Base-by-base conservation (phyloP, 2,113 vertebrate genomes). In the Strigops habroptila region DNA sequence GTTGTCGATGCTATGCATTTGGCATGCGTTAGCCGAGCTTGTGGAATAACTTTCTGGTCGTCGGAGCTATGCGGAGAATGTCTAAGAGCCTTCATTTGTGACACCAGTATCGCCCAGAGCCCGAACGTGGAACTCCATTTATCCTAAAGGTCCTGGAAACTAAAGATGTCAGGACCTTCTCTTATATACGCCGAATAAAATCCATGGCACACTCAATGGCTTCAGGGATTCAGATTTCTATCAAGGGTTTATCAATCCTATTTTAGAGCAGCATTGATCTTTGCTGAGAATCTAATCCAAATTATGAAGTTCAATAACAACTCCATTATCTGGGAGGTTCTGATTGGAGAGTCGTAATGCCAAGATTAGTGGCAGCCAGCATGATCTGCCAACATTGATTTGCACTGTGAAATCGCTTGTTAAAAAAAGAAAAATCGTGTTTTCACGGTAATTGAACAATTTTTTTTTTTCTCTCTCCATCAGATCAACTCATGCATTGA, bases 301-400 rank as follows among this genome's bases (percentile, higher is more conserved):
- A 99, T 99, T 99, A 99, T 99, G 99, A 99, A 99, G 99, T 99
- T 99, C 99, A 99, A 99, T 99, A 99, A 99, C 99, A 99, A 99
- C 99, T 99, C 99, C 98, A 99, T 99, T 99, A 99, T 98, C 99
- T 99, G 99, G 97, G 98, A 98, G 98, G 98, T 98, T 98, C 99
- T 99, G 99, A 99, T 99, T 99, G 99, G 99, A 98, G 98, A 98
- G 97, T 98, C 98, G 98, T 99, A 99, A 99, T 99, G 99, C 98
- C 98, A 98, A 99, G 99, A 99, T 99, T 99, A 99, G 99, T 99
- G 98, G 99, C 98, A 98, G 99, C 98, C 99, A 98, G 98, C 98
- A 99, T 98, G 98, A 98, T 98, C 99, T 99, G 99, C 99, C 99
- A 99, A 98, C 99, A 99, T 99, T 99, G 99, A 99, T 99, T 99